A percentile compares a stretch with the other conserved stretches of the same genome.
Evolutionary conservation across 2,113 vertebrate species (phyloP).

Genomic region (Zingel zingel): DNA sequence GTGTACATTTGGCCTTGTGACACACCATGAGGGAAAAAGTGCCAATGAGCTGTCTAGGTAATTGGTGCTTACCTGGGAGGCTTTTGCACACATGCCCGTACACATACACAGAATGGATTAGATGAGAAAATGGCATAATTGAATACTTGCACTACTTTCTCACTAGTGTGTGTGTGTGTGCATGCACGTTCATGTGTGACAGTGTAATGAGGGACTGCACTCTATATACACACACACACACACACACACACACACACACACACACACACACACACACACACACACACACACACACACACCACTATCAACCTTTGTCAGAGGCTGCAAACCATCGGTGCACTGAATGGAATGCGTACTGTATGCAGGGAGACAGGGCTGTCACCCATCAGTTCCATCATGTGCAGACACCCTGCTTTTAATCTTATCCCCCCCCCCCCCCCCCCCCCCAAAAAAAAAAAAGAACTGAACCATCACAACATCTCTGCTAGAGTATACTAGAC

Average conservation of each 20-base stretch:
- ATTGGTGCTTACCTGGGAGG: slow-evolving; percentile 83
- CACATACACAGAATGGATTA: slow-evolving; percentile 61
- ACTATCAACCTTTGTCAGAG: slow-evolving; percentile 77
- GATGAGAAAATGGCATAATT: slow-evolving; percentile 75
- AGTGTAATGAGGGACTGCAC: slow-evolving; percentile 70
- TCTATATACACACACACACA: slow-evolving; percentile 60
- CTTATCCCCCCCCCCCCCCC: slow-evolving; percentile 15
- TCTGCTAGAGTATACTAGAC: background rate
- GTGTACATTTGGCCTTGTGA: slow-evolving; percentile 65
- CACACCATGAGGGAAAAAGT: slow-evolving; percentile 56
- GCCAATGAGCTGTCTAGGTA: slow-evolving; percentile 78
- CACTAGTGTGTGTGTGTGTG: background rate
- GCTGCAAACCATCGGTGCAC: slow-evolving; percentile 68
- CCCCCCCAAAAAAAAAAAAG: background rate
- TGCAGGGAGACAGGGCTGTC: slow-evolving; percentile 72
- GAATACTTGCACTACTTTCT: slow-evolving; percentile 60
- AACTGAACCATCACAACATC: background rate
- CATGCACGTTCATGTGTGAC: slow-evolving; percentile 40
- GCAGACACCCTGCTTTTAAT: slow-evolving; percentile 74
- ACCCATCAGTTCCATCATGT: slow-evolving; percentile 81
- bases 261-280: slow-evolving; percentile 66
- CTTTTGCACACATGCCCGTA: slow-evolving; percentile 40
- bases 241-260: slow-evolving; percentile 33
- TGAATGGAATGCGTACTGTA: slow-evolving; percentile 1
- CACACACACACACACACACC: slow-evolving; percentile 63